phyloP scores from a whole-genome alignment of 2,888 invertebrate species.

The Yponomeuta cagnagella region DNA sequence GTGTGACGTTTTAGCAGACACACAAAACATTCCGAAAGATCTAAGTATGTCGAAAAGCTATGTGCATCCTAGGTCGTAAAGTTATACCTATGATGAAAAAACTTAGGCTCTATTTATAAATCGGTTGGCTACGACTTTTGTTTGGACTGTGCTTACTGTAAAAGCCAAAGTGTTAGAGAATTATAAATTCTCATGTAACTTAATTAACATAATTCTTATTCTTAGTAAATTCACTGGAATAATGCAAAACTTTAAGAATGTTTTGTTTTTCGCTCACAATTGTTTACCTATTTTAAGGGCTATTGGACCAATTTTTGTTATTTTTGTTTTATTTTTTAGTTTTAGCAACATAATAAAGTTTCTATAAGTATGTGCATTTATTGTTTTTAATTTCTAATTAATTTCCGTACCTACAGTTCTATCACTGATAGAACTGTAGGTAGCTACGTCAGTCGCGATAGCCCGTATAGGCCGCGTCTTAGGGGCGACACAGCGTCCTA shows the following conservation, averaged over 20 bases:
- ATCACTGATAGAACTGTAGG: no score
- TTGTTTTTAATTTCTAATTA: neutral
- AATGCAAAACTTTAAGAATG: neutral
- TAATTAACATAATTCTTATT: neutral
- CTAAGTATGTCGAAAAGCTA: no score
- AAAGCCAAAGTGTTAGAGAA: neutral
- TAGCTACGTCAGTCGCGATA: no score
- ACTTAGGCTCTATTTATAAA: no score
- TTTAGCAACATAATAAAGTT: conserved; percentile 20
- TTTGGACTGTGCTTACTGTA: neutral
- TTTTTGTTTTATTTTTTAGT: conserved; percentile 32
- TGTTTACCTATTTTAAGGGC: neutral
- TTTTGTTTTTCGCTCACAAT: conserved; percentile 1
- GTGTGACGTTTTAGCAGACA: no score
- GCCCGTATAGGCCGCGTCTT: no score
- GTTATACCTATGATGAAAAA: no score
- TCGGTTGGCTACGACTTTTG: neutral
- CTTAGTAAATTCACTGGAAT: neutral
- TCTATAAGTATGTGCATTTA: neutral
- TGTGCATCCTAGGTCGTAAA: no score
- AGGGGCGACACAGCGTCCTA: no score
- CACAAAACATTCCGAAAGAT: no score
- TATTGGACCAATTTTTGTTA: conserved; percentile 33
- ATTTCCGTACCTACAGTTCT: no score
- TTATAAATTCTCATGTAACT: neutral